Base-by-base conservation (phyloP, 2,113 vertebrate species). In the Copsychus sechellarum region DNA sequence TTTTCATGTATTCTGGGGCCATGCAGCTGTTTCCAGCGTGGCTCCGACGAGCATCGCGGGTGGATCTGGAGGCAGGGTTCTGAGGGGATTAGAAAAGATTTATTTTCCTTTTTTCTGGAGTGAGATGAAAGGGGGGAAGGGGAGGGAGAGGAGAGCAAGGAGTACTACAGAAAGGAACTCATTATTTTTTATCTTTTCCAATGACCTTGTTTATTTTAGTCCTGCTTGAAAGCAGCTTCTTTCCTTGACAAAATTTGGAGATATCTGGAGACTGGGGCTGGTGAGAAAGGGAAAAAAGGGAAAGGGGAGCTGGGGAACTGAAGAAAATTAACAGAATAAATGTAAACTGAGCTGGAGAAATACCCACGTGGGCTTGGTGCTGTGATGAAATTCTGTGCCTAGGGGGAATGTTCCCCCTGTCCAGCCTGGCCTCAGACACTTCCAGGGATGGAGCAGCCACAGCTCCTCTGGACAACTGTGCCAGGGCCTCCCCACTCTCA, bases 141-240 rank as follows among this genome's bases (percentile, higher is more conserved):
- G 11, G 74, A 80, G 77, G 69, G 88, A 78, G 50, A 42, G 86
- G 69, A 0, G 4, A 83, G 72, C 54, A 85, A 90, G 70, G 88
- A 97, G 87, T 91, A 78, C 83, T 87, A 50, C 29, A 50, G 96
- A 94, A 95, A 93, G 91, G 90, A 96, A 92, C 87, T 96, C 94
- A 95, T 97, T 97, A 97, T 92, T 96, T 96, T 97, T 96, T 96
- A 95, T 97, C 96, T 96, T 96, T 97, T 91, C 93, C 93, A 85
- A 91, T 97, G 97, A 97, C 97, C 97, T 97, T 97, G 94, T 96
- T 97, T 96, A 92, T 96, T 96, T 97, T 95, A 96, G 86, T 87
- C 67, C 36, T 88, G 86, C 81, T 96, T 92, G 92, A 97, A 97
- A 95, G 78, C 36, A 12, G 62, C 36, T 94, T 28, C 54, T 90